Base-by-base conservation (phyloP, 2,113 vertebrate species). In the Serranochromis macrocephalus region DNA sequence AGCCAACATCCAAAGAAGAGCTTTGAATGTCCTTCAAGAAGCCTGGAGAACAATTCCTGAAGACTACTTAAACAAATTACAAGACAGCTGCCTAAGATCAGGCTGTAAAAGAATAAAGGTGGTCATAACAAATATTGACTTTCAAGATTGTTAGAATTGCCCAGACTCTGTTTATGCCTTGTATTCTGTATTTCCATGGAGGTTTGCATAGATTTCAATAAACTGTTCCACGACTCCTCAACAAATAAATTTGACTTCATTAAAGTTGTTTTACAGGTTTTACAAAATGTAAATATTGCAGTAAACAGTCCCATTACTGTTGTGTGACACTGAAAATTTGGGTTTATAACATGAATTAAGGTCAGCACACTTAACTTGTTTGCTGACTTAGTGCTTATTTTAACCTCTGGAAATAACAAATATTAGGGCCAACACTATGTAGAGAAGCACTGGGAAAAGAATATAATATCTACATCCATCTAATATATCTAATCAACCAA, bases 131-230 rank as follows among this genome's bases (percentile, higher is more conserved):
- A 66, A 66, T 66, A 66, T 38, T 38, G 33, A 21, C 2, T 38
- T 66, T 66, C 61, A 66, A 66, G 17, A 36, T 66, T 38, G 33
- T 66, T 66, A 38, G 61, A 66, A 66, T 66, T 66, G 10, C 6
- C 17, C 33, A 66, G 33, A 66, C 33, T 66, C 61, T 66, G 61
- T 38, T 66, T 66, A 38, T 66, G 19, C 61, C 61, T 66, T 66
- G 4, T 38, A 66, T 38, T n/a, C 10, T 66, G 10, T 21, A 66
- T 66, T 66, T 66, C 33, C 10, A 38, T 66, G 61, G 13, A 38
- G 13, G 61, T 13, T 13, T 21, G 7, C 33, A 5, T 12, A 7
- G 38, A 2, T 66, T 66, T 66, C 33, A 66, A 66, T 66, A 36
- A 63, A n/a, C 61, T 38, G 4, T 7, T 38, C 31, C 19, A 38